Evolutionary conservation across 1,140 invertebrate species (phyloP).

Genomic region (Parapsyche elsis): DNA sequence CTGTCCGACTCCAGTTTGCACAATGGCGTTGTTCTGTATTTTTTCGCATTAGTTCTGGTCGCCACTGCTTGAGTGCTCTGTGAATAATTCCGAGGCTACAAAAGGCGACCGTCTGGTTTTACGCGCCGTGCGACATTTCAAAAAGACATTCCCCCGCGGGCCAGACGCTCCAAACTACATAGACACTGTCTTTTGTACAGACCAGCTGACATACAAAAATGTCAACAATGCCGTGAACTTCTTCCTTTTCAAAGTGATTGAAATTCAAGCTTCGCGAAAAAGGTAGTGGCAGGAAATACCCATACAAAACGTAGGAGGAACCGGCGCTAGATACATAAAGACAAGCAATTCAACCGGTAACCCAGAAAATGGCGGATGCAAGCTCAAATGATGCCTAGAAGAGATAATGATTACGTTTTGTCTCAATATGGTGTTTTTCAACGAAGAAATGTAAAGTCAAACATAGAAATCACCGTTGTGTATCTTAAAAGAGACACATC

Average conservation of each 20-base stretch:
- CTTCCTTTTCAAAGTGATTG: not conserved
- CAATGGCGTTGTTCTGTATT: slow-evolving; percentile 39
- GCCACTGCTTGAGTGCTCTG: slow-evolving; percentile 18
- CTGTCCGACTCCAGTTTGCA: not conserved
- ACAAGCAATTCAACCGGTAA: too few relatives aligned
- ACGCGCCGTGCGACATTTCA: slow-evolving; percentile 42
- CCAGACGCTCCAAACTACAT: slow-evolving; percentile 24
- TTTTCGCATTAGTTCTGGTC: slow-evolving; percentile 39
- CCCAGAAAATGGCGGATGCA: too few relatives aligned
- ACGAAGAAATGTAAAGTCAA: too few relatives aligned
- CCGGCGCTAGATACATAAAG: too few relatives aligned
- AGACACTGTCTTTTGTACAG: not conserved
- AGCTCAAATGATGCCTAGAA: too few relatives aligned
- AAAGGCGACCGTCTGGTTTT: slow-evolving; percentile 46
- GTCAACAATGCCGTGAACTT: not conserved
- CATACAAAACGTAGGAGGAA: too few relatives aligned
- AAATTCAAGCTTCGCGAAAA: not conserved
- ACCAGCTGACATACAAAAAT: not conserved
- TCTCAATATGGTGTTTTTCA: too few relatives aligned
- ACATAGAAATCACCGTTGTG: too few relatives aligned
- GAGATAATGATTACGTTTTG: too few relatives aligned
- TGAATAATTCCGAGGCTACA: slow-evolving; percentile 42
- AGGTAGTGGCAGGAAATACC: too few relatives aligned
- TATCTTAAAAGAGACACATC: too few relatives aligned
- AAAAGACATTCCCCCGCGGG: slow-evolving; percentile 32